These are phyloP conservation scores for Priocnemis perturbator DNA, from an alignment of 2,888 invertebrate species.

Conservation along the genomic window DNA sequence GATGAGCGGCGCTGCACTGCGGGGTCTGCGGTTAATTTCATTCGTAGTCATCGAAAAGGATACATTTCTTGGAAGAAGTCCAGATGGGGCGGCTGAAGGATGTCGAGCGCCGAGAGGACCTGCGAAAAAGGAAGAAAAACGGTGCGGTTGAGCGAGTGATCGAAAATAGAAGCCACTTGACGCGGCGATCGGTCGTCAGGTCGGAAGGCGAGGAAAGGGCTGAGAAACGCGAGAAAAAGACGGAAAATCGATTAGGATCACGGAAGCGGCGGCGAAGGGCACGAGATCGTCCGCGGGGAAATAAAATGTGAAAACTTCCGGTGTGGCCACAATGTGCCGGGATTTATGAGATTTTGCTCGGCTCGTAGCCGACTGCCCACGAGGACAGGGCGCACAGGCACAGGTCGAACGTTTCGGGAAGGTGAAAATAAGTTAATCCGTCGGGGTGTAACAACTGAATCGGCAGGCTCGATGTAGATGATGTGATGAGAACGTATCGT, in stretches of 20 bases:
- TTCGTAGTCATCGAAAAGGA: conserved; percentile 80
- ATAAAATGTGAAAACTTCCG: conserved; percentile 27
- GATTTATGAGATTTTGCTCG: not conserved
- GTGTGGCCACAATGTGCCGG: not conserved
- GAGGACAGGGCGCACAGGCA: too few species aligned
- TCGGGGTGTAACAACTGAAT: too few species aligned
- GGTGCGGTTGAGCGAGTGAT: conserved; percentile 19
- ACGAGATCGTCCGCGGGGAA: conserved; percentile 10
- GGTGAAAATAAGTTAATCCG: too few species aligned
- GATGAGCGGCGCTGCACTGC: too few species aligned
- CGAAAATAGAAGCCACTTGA: conserved; percentile 9
- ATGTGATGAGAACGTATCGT: too few species aligned
- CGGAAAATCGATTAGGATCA: not conserved
- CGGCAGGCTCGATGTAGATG: too few species aligned
- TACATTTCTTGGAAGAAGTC: conserved; percentile 99
- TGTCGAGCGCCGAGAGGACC: conserved; percentile 98
- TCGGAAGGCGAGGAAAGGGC: not conserved
- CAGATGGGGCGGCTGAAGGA: conserved; percentile 98
- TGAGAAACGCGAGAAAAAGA: not conserved
- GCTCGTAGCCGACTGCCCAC: too few species aligned
- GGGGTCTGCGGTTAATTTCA: too few species aligned
- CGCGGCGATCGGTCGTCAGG: conserved; percentile 4
- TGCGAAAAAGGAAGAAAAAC: conserved; percentile 78
- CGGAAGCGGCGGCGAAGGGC: too few species aligned
- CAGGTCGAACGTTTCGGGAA: too few species aligned